Evolutionary conservation across 2,113 vertebrate species (phyloP), one percentile per base, ranked within the genome.

Genomic region (Oostethus manadensis): DNA sequence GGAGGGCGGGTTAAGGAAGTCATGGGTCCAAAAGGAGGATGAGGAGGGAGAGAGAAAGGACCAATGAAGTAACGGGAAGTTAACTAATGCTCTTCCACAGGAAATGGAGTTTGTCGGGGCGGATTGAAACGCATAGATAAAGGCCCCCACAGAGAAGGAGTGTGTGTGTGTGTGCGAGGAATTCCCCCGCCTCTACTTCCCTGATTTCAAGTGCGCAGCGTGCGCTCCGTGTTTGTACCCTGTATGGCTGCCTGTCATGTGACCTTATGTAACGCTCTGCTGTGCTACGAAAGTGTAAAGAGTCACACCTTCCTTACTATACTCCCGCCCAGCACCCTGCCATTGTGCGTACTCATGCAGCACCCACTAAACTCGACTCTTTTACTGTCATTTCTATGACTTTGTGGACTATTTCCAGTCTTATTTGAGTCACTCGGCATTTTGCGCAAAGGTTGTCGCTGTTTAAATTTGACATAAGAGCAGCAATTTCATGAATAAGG

Each of bases 171-270:
- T 56, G 20, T 85, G 76, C 86, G 77, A 90, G 89, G 89, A 90
- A 90, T 90, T 90, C 87, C 89, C 89, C 89, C 84, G 77, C 89
- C 89, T 88, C 79, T 73, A 68, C 81, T 74, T 80, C 73, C 82
- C 75, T 23, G 66, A 82, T 83, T 84, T 87, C 88, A 79, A 84
- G 38, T 3, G 6, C 84, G 75, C 83, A 80, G 72, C 73, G 83
- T 76, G 62, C 45, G 68, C 62, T 67, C 80, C 81, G 60, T 80
- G 66, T 87, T 88, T 84, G 73, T 70, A 70, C 74, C 71, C 73
- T 63, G 65, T 72, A 53, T 74, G 76, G 72, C 62, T 69, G 74
- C 64, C 58, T 72, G 68, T 79, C 74, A 80, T 73, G 68, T 82
- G 77, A 86, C 73, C 63, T 85, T 85, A 76, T 73, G 72, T 72